phyloP scores from a whole-genome alignment of 2,113 vertebrate species.

The Haplotaxodon microlepis region DNA sequence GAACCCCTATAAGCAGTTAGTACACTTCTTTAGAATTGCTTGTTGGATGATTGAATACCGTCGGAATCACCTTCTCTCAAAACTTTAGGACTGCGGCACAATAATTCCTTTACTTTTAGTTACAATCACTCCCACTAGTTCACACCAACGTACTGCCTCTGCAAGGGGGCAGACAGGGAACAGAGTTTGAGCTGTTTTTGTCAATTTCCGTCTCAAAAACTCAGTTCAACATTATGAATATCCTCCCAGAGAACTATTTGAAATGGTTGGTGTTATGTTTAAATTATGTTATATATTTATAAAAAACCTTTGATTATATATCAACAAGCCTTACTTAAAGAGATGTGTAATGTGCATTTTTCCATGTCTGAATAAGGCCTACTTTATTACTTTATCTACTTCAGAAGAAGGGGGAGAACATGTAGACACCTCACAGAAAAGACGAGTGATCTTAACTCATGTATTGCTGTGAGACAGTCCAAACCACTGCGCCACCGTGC shows the following conservation, averaged over 20 bases:
- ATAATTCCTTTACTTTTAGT: not conserved
- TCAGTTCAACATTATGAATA: not conserved
- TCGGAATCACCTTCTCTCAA: not conserved
- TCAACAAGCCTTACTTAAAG: not conserved
- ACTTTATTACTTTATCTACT: not conserved
- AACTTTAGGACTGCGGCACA: not conserved
- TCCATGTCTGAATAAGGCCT: not conserved
- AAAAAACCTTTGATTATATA: not conserved
- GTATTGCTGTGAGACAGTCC: not conserved
- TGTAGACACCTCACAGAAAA: not conserved
- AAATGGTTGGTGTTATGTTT: not conserved
- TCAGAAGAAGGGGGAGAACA: not conserved
- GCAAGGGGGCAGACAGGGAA: not conserved
- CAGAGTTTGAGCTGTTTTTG: not conserved
- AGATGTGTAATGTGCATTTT: not conserved
- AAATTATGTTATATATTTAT: not conserved
- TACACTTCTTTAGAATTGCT: not conserved
- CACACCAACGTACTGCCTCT: not conserved
- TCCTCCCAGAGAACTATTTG: not conserved
- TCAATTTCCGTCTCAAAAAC: not conserved
- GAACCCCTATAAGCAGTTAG: not conserved
- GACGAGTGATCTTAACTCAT: not conserved
- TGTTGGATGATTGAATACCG: not conserved
- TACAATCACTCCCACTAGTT: not conserved
- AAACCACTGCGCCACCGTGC: not conserved